A percentile compares a stretch with the other conserved stretches of the same genome.
phyloP scores from a whole-genome alignment of 2,888 invertebrate species.

The Ennomos fuscantarius region DNA sequence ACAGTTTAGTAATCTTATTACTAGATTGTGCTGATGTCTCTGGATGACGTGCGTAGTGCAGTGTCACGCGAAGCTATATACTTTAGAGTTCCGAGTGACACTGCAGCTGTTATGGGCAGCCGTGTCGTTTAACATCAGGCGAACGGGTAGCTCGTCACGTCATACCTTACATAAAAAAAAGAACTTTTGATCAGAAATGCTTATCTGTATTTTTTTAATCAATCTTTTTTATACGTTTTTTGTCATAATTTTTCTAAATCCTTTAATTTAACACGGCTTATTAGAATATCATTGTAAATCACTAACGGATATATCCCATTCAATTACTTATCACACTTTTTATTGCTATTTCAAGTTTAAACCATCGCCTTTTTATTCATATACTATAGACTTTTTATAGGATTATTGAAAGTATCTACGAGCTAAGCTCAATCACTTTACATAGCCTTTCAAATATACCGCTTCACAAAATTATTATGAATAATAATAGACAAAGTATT shows the following conservation, averaged over 20 bases:
- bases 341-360: constrained; percentile 23
- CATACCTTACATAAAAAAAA: too few relatives aligned
- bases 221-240: too few relatives aligned
- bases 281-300: constrained; percentile 26
- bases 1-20: too few relatives aligned
- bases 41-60: too few relatives aligned
- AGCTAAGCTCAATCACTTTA: constrained; percentile 21
- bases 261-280: constrained; percentile 26
- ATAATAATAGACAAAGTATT: constrained; percentile 7
- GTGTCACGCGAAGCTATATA: too few relatives aligned
- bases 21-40: too few relatives aligned
- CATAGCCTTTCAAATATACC: constrained; percentile 20
- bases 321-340: constrained; percentile 31
- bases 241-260: constrained; percentile 7
- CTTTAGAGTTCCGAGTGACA: too few relatives aligned
- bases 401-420: constrained; percentile 31
- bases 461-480: constrained; percentile 9
- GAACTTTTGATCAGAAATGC: too few relatives aligned
- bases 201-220: too few relatives aligned
- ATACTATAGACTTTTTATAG: constrained; percentile 25
- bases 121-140: too few relatives aligned
- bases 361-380: constrained; percentile 22
- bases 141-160: too few relatives aligned
- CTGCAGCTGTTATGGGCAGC: too few relatives aligned
- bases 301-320: constrained; percentile 26